Base-by-base conservation (phyloP, 1,140 invertebrate genomes). In the Stratiolaelaps scimitus region DNA sequence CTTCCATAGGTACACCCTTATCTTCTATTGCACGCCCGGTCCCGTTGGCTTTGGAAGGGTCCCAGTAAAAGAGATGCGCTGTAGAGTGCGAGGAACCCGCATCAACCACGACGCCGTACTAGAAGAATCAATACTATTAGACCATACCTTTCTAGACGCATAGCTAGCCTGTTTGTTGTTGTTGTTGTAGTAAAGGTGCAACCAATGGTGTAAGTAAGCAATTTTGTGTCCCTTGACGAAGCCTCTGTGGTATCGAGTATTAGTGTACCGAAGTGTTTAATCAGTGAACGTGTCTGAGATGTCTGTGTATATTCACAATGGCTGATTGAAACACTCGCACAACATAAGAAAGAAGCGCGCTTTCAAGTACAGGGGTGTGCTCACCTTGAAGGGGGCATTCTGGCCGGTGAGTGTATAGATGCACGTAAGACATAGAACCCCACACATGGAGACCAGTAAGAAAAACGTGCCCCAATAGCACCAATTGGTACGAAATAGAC, bases 51-150 rank as follows among this genome's bases (percentile, higher is more conserved):
- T 81, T 80, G 0, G 69, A 68, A 2, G 73, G 76, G 45, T 74
- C 68, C 80, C 80, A 81, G 46, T 71, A 72, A 69, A 79, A 81
- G 1, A 81, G 67, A 69, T 72, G 76, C 53, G 78, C 68, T 23
- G 74, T 69, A 0, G 79, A 80, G 67, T 81, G 79, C 15, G 78
- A 76, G 5, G 80, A 81, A 7, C 80, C 80, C 65, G 78, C 79
- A 75, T 81, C 80, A 69, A 81, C 73, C 0, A 80, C 76, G 40
- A 81, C 73, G 10, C 77, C 79, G 74, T 76, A 81, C 79, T 81
- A 70, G 65, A 76, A 73, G 15, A 28, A 48, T 4, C 20, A 48
- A 4, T 23, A 23, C 28, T 48, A 7, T 15, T 4, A 4, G 47
- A 15, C 19, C 28, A 48, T 5, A 48, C 20, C 47, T 4, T 4